Conservation (phyloP, 2,797 vertebrate genomes). For the Myripristis jacobus region DNA sequence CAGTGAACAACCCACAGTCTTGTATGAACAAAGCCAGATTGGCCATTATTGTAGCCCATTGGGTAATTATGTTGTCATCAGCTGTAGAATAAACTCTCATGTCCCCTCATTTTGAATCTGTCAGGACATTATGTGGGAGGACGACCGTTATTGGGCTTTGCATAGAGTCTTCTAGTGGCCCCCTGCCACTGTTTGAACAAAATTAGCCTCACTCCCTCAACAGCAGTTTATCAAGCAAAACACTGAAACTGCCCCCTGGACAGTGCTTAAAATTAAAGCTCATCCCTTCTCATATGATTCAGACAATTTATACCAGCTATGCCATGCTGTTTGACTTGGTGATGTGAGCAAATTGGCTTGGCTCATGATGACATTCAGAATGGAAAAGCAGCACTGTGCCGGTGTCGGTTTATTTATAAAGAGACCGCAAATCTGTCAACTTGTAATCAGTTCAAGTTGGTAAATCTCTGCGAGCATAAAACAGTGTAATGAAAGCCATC, state of each 20-base stretch:
- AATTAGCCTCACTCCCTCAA: constrained; percentile 50
- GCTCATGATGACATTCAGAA: constrained; percentile 42
- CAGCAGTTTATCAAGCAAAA: constrained; percentile 60
- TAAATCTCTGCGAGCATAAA: constrained; percentile 45
- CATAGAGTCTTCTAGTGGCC: constrained; percentile 41
- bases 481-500: constrained; percentile 31
- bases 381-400: constrained; percentile 35
- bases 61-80: constrained; percentile 62
- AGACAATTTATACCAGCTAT: constrained; percentile 44
- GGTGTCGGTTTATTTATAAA: constrained; percentile 59
- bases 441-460: constrained; percentile 41
- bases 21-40: constrained; percentile 53
- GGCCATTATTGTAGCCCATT: constrained; percentile 48
- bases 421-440: constrained; percentile 45
- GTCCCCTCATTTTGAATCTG: constrained; percentile 46
- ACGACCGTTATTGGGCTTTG: constrained; percentile 63
- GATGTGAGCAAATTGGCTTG: constrained; percentile 40
- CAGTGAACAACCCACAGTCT: constrained; percentile 44
- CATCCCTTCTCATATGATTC: constrained; percentile 45
- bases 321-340: constrained; percentile 41
- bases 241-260: constrained; percentile 47
- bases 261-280: constrained; percentile 38
- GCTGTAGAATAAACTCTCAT: constrained; percentile 42
- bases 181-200: constrained; percentile 51
- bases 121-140: constrained; percentile 41